A percentile compares a stretch with the other conserved stretches of the same genome.
phyloP scores from a whole-genome alignment of 2,888 invertebrate species.

The Panzeria rudis region DNA sequence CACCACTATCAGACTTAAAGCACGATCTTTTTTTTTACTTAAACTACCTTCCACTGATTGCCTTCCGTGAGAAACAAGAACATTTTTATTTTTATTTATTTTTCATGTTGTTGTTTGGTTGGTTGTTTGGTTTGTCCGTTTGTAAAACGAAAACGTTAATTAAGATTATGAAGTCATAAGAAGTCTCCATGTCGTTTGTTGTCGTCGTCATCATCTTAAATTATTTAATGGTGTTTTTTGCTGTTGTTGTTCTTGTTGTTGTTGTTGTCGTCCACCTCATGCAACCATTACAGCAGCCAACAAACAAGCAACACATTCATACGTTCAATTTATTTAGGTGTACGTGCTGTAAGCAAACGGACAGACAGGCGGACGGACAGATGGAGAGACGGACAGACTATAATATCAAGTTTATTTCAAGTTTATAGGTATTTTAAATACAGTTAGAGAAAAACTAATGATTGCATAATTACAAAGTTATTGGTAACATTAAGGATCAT shows the following conservation, averaged over 20 bases:
- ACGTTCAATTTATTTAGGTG: conserved; percentile 5
- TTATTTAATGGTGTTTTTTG: conserved; percentile 63
- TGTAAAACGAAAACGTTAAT: conserved; percentile 82
- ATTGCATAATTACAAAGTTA: not conserved
- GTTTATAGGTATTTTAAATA: conserved; percentile 6
- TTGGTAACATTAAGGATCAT: not conserved
- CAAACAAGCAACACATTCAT: conserved; percentile 43
- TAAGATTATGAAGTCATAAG: conserved; percentile 84
- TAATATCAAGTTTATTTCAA: conserved; percentile 43
- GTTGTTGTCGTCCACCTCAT: conserved; percentile 51
- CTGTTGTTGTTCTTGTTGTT: conserved; percentile 31
- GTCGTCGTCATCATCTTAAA: conserved; percentile 71
- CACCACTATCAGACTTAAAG: conserved; percentile 47
- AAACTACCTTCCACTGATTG: conserved; percentile 63
- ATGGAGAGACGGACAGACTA: not conserved
- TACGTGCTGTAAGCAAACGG: not conserved
- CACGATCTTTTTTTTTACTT: conserved; percentile 48
- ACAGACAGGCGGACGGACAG: not conserved
- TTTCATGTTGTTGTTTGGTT: not conserved
- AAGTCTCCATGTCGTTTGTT: conserved; percentile 74
- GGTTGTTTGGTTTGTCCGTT: conserved; percentile 45
- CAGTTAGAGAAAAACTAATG: conserved; percentile 32
- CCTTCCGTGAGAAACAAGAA: conserved; percentile 75
- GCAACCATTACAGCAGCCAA: conserved; percentile 61
- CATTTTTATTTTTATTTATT: conserved; percentile 65